Base-by-base conservation (phyloP, 2,888 invertebrate genomes). In the Plebejus melissa region DNA sequence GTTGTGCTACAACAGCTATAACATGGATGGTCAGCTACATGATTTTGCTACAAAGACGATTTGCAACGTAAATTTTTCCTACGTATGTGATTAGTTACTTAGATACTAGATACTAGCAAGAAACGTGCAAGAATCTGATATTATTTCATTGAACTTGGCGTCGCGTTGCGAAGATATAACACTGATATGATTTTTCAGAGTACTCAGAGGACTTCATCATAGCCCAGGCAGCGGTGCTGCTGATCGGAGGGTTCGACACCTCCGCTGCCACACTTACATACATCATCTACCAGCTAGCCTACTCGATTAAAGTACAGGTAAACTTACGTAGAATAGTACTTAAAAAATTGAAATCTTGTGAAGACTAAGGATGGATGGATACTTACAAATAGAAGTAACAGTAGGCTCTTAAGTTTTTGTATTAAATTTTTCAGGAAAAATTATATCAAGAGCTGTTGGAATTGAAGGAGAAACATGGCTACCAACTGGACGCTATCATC, bases 401-500 rank as follows among this genome's bases (percentile, higher is more conserved):
- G 38, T 38, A 38, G 38, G 6, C 38, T 38, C 38, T 38, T 6
- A 38, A 38, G 38, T 38, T 22, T 74, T 36, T 36, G 4, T 36
- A 65, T 9, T 74, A 60, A 22, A 22, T 22, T 32, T 79, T 80
- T 69, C 74, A 84, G 84, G 81, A 82, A 11, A 81, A 77, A 75
- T 75, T 84, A 1, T 82, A 81, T 41, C 60, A 76, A 2, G 82
- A 82, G 76, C 75, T 84, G 1, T 16, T 74, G 3, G 76, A 81
- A 71, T 80, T 79, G 1, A 80, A 81, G 71, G 50, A 77, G 5
- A 77, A 77, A 46, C 75, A 74, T 32, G 77, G 78, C 5, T 76
- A 71, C 4, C 69, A 78, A 2, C 77, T 83, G 0, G 80, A 80
- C 28, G 75, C 77, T 0, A 69, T 69, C 36, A 77, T 82, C 0